Evolutionary conservation across 2,888 invertebrate species (phyloP).

Genomic region (Seira ritae): DNA sequence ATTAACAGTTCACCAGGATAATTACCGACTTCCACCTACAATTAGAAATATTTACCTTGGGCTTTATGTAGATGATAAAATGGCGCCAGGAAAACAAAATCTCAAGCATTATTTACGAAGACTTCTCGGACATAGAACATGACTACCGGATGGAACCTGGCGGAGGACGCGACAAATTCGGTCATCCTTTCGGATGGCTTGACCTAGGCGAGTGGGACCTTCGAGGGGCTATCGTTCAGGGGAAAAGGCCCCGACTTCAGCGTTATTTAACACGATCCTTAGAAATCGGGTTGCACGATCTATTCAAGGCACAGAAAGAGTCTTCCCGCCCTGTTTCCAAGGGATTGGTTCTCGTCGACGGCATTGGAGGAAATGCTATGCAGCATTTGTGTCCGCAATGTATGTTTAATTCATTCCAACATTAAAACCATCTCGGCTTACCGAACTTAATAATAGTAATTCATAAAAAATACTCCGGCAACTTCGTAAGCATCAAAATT

Average conservation of each 20-base stretch:
- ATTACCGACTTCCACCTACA: too few species aligned
- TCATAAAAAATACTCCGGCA: too few species aligned
- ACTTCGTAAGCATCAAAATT: too few species aligned
- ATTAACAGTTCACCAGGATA: too few species aligned
- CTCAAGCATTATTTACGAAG: constrained; percentile 19
- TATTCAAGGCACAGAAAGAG: constrained; percentile 25
- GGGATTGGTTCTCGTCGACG: constrained; percentile 22
- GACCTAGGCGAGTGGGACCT: constrained; percentile 42
- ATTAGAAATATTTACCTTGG: too few species aligned
- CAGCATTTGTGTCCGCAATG: constrained; percentile 32
- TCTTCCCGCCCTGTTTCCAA: background rate
- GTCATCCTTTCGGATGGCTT: constrained; percentile 10
- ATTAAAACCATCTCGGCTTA: too few species aligned
- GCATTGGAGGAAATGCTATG: constrained; percentile 7
- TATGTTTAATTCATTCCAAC: too few species aligned
- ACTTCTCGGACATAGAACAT: constrained; percentile 25
- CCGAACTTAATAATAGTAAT: too few species aligned
- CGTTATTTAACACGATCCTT: background rate
- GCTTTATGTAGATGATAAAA: background rate
- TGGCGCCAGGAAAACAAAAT: constrained; percentile 31
- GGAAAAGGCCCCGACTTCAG: constrained; percentile 10
- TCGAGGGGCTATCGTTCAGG: constrained; percentile 14
- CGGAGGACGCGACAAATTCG: background rate
- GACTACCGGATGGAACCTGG: background rate
- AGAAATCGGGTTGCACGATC: background rate